Percentiles rank a stretch among this genome's conserved stretches.
Evolutionary conservation across 1,140 invertebrate species (phyloP).

Genomic region (Leptonema lineaticorne): DNA sequence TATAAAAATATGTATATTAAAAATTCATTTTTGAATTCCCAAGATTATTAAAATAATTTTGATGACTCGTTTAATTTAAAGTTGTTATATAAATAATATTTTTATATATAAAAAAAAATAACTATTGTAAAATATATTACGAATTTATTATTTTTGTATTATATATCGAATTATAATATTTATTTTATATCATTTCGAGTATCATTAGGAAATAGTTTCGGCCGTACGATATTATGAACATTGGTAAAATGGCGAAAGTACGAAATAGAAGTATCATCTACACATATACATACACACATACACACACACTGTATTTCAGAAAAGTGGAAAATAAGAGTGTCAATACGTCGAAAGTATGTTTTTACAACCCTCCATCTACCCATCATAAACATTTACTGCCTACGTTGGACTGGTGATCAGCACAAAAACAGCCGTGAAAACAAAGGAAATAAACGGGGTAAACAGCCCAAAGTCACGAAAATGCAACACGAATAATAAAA

Average conservation of each 20-base stretch:
- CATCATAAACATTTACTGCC: conserved; percentile 25
- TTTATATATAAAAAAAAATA: too few species aligned
- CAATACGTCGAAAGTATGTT: conserved; percentile 21
- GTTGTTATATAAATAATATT: too few species aligned
- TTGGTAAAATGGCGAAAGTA: not conserved
- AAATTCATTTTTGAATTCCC: too few species aligned
- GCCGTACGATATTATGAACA: not conserved
- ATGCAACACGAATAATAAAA: not conserved
- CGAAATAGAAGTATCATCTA: not conserved
- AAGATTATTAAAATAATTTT: too few species aligned
- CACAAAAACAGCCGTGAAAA: conserved; percentile 7
- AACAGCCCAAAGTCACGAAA: conserved; percentile 16
- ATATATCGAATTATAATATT: not conserved
- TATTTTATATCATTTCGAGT: not conserved
- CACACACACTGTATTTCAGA: conserved; percentile 14
- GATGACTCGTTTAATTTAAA: too few species aligned
- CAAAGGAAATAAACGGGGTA: conserved; percentile 2
- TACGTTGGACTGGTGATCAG: conserved; percentile 13
- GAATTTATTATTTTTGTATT: not conserved
- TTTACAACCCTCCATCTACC: conserved; percentile 17
- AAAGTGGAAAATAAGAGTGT: conserved; percentile 24
- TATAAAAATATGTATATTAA: too few species aligned
- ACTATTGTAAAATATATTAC: not conserved
- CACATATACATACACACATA: too few species aligned
- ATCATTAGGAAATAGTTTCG: not conserved